phyloP scores from a whole-genome alignment of 2,888 invertebrate genomes.

The Platerodrilus igneus region DNA sequence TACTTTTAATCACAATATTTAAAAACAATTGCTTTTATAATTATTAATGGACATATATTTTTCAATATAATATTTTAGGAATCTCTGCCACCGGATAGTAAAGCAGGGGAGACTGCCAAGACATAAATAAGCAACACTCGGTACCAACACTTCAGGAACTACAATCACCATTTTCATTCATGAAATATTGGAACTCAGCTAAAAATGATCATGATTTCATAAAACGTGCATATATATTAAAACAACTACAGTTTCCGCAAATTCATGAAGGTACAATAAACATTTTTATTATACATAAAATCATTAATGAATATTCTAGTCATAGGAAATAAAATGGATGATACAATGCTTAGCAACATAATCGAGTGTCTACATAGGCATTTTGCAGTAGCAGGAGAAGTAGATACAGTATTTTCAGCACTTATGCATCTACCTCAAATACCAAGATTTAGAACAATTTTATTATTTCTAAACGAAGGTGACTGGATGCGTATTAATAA shows the following conservation, averaged over 20 bases:
- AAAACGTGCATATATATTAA: constrained; percentile 40
- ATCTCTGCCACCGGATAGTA: too few species aligned
- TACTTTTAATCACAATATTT: too few species aligned
- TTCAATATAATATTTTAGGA: too few species aligned
- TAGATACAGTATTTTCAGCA: constrained; percentile 34
- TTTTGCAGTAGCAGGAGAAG: constrained; percentile 40
- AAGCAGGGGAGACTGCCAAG: too few species aligned
- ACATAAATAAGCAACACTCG: too few species aligned
- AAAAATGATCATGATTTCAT: constrained; percentile 36
- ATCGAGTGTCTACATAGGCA: constrained; percentile 42
- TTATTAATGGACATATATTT: too few species aligned
- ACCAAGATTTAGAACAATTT: constrained; percentile 42
- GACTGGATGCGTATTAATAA: constrained; percentile 38
- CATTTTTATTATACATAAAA: too few species aligned
- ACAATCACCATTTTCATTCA: constrained; percentile 43
- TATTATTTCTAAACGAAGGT: constrained; percentile 41
- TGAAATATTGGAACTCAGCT: constrained; percentile 42
- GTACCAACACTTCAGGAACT: constrained; percentile 22
- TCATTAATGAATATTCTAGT: constrained; percentile 38
- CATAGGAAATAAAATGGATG: constrained; percentile 47
- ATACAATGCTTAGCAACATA: constrained; percentile 42
- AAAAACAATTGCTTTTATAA: too few species aligned
- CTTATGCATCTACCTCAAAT: constrained; percentile 39
- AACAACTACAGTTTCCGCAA: constrained; percentile 31
- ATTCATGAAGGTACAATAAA: constrained; percentile 35